Conservation (phyloP, 37 sponge, comb jelly and placozoan genomes). For the Mnemiopsis leidyi region DNA sequence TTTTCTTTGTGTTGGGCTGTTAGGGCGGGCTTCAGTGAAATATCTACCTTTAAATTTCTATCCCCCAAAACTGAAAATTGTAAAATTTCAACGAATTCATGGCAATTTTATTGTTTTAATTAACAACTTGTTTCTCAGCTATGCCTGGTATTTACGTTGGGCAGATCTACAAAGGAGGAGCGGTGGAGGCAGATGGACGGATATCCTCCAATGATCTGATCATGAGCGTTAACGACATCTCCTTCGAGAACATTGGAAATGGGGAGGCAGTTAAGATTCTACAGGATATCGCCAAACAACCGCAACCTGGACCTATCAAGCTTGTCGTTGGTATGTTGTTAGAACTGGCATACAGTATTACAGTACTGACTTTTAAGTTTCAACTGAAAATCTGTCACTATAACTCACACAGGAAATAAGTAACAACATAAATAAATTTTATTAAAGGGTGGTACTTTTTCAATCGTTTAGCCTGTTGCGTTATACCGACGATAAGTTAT, state of each 20-base stretch:
- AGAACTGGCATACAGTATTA: no score
- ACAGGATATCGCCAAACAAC: not conserved
- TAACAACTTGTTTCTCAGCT: not conserved
- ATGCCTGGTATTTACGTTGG: constrained; percentile 38
- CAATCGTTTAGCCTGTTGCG: no score
- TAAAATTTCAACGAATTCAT: no score
- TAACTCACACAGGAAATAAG: no score
- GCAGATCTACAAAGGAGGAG: constrained; percentile 43
- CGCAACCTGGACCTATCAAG: not conserved
- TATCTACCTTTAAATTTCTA: not conserved
- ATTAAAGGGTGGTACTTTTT: no score
- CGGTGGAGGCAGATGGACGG: constrained; percentile 37
- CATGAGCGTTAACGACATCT: constrained; percentile 17
- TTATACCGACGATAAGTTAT: no score
- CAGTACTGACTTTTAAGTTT: no score
- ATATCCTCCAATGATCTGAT: constrained; percentile 32
- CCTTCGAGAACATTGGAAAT: constrained; percentile 44
- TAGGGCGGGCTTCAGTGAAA: not conserved
- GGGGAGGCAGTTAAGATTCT: constrained; percentile 5
- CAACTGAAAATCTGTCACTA: no score
- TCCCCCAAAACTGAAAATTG: no score
- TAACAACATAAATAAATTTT: no score
- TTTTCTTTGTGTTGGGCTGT: not conserved
- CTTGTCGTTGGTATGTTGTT: constrained; percentile 27
- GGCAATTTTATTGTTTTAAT: no score